These are phyloP conservation scores for Urechis unicinctus DNA, from an alignment of 2,888 invertebrate species.

Conservation along the genomic window DNA sequence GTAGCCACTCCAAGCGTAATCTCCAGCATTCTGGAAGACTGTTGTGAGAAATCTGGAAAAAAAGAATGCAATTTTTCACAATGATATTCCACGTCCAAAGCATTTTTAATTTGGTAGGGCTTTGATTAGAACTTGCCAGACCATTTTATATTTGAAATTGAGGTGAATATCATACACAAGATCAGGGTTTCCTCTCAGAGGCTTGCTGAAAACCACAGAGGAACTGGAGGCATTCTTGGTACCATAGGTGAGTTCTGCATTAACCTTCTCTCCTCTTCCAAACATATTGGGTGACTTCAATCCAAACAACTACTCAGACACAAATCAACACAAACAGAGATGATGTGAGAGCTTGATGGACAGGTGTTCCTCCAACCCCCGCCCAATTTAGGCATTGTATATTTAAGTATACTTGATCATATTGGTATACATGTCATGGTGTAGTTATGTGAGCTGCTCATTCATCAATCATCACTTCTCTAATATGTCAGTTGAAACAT, in stretches of 20 bases:
- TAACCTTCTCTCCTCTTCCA: conserved; percentile 77
- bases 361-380: too few relatives aligned
- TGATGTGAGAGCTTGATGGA: too few relatives aligned
- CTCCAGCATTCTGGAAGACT: conserved; percentile 69
- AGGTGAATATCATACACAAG: conserved; percentile 23
- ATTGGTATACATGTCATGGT: too few relatives aligned
- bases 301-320: conserved; percentile 53
- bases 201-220: conserved; percentile 74
- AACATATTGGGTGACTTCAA: conserved; percentile 66
- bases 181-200: conserved; percentile 61
- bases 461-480: too few relatives aligned
- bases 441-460: too few relatives aligned
- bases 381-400: too few relatives aligned
- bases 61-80: neutral
- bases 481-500: too few relatives aligned
- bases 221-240: conserved; percentile 75
- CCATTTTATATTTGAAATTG: too few relatives aligned
- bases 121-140: too few relatives aligned
- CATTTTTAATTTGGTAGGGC: too few relatives aligned
- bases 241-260: conserved; percentile 78
- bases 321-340: neutral
- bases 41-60: conserved; percentile 62
- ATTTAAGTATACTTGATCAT: too few relatives aligned
- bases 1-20: conserved; percentile 77
- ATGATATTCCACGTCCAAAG: too few relatives aligned